phyloP scores from a whole-genome alignment of 2,797 vertebrate genomes.

The Arremon brunneinucha region DNA sequence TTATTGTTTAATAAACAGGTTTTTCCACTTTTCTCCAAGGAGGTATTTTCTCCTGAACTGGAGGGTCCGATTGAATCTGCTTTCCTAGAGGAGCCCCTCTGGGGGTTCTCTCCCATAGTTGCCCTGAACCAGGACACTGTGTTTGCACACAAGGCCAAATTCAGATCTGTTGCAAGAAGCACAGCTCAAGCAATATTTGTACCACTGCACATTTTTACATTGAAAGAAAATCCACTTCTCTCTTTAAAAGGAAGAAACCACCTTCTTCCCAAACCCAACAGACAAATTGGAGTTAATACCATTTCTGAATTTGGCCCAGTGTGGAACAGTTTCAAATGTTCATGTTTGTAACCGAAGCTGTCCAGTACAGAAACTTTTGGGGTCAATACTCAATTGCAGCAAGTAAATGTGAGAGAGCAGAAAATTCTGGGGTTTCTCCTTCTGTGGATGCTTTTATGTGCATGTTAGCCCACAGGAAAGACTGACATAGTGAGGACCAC shows the following conservation, averaged over 20 bases:
- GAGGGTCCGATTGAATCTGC: background rate
- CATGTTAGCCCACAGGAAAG: background rate
- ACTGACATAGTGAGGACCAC: background rate
- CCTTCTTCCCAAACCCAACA: background rate
- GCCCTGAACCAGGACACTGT: background rate
- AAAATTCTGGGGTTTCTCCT: background rate
- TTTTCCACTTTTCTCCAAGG: background rate
- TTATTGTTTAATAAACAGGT: background rate
- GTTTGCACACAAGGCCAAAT: background rate
- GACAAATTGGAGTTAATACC: background rate
- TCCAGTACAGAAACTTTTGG: background rate
- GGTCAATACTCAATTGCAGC: background rate
- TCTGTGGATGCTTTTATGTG: background rate
- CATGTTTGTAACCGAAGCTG: background rate
- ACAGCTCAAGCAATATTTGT: background rate
- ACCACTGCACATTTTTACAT: background rate
- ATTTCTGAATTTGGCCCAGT: background rate
- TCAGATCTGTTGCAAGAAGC: background rate
- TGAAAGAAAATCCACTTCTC: background rate
- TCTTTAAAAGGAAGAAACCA: background rate
- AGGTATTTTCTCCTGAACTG: rapidly evolving
- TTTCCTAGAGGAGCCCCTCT: background rate
- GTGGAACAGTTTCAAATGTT: background rate
- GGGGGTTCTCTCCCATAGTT: background rate
- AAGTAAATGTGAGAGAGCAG: background rate